phyloP scores from a whole-genome alignment of 2,797 vertebrate genomes.

The Benthosema pterotum region DNA sequence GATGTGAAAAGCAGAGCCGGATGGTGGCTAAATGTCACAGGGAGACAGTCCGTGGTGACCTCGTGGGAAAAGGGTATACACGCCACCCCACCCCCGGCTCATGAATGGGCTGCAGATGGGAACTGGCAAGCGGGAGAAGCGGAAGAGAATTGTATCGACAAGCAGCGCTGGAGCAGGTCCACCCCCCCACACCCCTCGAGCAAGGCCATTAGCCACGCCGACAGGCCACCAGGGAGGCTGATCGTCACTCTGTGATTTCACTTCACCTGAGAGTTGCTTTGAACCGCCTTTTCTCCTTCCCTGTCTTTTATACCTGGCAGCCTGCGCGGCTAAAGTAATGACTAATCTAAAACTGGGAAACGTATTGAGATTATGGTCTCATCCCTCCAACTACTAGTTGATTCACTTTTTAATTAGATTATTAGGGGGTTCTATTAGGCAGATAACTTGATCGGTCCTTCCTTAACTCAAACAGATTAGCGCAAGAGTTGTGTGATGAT shows the following conservation, averaged over 20 bases:
- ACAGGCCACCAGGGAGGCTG: constrained; percentile 68
- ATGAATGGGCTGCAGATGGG: constrained; percentile 85
- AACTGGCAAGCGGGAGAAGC: constrained; percentile 86
- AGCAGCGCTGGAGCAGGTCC: constrained; percentile 74
- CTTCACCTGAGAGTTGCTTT: constrained; percentile 84
- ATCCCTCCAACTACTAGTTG: constrained; percentile 19
- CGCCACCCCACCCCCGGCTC: constrained; percentile 69
- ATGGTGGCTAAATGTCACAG: constrained; percentile 67
- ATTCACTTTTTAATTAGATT: constrained; percentile 58
- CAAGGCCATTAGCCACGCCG: constrained; percentile 84
- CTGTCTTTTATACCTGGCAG: background rate
- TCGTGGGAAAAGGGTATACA: constrained; percentile 75
- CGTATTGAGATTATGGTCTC: constrained; percentile 41
- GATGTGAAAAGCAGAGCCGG: constrained; percentile 42
- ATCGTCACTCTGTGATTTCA: constrained; percentile 82
- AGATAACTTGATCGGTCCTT: constrained; percentile 52
- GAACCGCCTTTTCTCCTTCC: constrained; percentile 40
- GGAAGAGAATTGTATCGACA: constrained; percentile 88
- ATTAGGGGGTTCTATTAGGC: constrained; percentile 52
- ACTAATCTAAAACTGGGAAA: constrained; percentile 40
- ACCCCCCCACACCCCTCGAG: constrained; percentile 36
- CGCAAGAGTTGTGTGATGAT: no score
- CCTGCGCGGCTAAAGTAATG: constrained; percentile 44
- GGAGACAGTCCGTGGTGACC: constrained; percentile 61
- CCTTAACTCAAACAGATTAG: constrained; percentile 53